Evolutionary conservation across 2,888 invertebrate species (phyloP).

Genomic region (Drosophila sordidula): DNA sequence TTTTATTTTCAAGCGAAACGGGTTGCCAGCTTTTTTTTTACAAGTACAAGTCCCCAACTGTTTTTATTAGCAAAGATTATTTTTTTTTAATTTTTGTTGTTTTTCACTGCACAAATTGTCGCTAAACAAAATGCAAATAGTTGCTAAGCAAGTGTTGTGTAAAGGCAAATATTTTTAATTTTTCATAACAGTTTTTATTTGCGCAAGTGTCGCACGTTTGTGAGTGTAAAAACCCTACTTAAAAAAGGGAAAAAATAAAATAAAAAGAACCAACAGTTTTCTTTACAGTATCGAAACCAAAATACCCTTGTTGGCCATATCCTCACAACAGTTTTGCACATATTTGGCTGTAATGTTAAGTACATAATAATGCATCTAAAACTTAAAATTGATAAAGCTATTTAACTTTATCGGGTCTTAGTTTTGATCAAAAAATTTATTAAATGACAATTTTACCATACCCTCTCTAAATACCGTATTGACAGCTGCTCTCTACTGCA

Average conservation of each 20-base stretch:
- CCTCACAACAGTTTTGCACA: too few relatives aligned
- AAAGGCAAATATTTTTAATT: constrained; percentile 21
- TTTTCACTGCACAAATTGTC: constrained; percentile 8
- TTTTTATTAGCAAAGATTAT: neutral
- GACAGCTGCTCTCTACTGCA: too few relatives aligned
- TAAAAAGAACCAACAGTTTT: neutral
- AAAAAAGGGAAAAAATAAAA: constrained; percentile 11
- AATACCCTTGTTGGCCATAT: too few relatives aligned
- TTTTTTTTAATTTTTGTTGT: neutral
- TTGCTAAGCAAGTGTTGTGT: constrained; percentile 37
- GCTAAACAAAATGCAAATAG: constrained; percentile 32
- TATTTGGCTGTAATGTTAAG: too few relatives aligned
- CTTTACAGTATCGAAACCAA: too few relatives aligned
- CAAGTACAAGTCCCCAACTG: neutral
- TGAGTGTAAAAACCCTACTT: constrained; percentile 22
- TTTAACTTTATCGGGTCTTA: too few relatives aligned
- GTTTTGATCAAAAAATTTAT: too few relatives aligned
- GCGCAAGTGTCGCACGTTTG: constrained; percentile 44
- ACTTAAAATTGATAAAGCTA: too few relatives aligned
- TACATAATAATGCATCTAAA: too few relatives aligned
- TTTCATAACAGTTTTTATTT: constrained; percentile 41
- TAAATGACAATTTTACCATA: neutral
- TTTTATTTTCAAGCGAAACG: constrained; percentile 25
- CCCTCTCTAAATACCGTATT: too few relatives aligned
- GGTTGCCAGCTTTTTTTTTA: constrained; percentile 1